Base-by-base conservation (phyloP, 2,797 vertebrate genomes). In the Okamejei kenojei region DNA sequence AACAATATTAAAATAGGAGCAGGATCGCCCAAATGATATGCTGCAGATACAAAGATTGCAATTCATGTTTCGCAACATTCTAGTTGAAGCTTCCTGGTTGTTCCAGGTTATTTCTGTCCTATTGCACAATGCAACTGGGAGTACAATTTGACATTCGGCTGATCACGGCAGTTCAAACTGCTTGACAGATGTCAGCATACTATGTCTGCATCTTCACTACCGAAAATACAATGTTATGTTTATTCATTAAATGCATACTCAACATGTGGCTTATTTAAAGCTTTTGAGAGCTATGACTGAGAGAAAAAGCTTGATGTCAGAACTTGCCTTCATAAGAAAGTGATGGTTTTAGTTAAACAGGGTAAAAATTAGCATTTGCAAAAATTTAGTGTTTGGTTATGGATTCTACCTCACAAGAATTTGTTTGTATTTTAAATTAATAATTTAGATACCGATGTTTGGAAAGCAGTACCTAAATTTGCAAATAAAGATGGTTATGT, bases 71-170 rank as follows among this genome's bases (percentile, higher is more conserved):
- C 38, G n/a, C 19, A 90, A 73, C 29, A 19, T 38, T 71, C 65
- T n/a, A 90, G 88, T 90, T 90, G 63, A 63, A 86, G 63, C 26
- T 68, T 68, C 61, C 86, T 90, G 65, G 61, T 61, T 38, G 23
- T 84, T 84, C 54, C 81, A 84, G 54, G 11, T 84, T 84, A 84
- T 84, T 84, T 61, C 54, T 84, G 81, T 54, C 81, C 10, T 61
- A 58, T 84, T 82, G 45, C 81, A 61, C 54, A 61, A 29, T 84
- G 88, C 63, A 71, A 71, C 65, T 68, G 63, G 88, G 88, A 90
- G 19, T 68, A 71, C 19, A 90, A 90, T 90, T 71, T 90, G 63
- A 19, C 65, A 90, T 35, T 90, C 65, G 10, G 32, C 32, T 68
- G 63, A 38, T 71, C 88, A 35, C 21, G 71, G 65, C 63, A 38